phyloP scores from a whole-genome alignment of 2,888 invertebrate genomes.

The Acheta domesticus region DNA sequence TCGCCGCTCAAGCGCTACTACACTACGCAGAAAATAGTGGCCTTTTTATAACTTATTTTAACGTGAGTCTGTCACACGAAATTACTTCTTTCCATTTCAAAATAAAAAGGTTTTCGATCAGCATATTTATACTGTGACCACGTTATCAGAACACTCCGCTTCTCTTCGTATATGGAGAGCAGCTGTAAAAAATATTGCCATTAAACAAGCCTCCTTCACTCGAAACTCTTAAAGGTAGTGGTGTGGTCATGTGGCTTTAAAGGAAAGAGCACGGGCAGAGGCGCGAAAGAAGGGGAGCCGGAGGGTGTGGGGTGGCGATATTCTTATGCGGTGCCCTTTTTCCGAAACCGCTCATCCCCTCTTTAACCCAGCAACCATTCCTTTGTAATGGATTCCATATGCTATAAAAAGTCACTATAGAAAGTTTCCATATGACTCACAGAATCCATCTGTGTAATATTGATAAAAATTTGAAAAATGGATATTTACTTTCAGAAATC shows the following conservation, averaged over 20 bases:
- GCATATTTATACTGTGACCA: background rate
- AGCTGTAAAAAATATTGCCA: conserved; percentile 18
- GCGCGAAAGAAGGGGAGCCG: background rate
- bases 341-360: conserved; percentile 1
- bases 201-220: background rate
- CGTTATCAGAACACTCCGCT: conserved; percentile 8
- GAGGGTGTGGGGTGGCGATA: background rate
- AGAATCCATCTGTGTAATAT: conserved; percentile 38
- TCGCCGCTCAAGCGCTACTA: too few relatives aligned
- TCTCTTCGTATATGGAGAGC: background rate
- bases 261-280: conserved; percentile 6
- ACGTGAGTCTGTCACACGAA: background rate
- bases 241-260: conserved; percentile 18
- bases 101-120: conserved; percentile 18
- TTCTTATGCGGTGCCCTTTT: conserved; percentile 18
- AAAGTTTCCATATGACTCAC: conserved; percentile 35
- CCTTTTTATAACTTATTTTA: conserved; percentile 18
- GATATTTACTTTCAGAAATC: conserved; percentile 37
- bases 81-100: conserved; percentile 18
- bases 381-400: conserved; percentile 31
- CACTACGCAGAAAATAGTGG: background rate
- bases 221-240: conserved; percentile 8
- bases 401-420: conserved; percentile 35
- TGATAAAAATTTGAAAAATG: conserved; percentile 39
- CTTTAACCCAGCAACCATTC: conserved; percentile 10